Evolutionary conservation across 2,797 vertebrate species (phyloP).

Genomic region (Lepilemur ruficaudatus): DNA sequence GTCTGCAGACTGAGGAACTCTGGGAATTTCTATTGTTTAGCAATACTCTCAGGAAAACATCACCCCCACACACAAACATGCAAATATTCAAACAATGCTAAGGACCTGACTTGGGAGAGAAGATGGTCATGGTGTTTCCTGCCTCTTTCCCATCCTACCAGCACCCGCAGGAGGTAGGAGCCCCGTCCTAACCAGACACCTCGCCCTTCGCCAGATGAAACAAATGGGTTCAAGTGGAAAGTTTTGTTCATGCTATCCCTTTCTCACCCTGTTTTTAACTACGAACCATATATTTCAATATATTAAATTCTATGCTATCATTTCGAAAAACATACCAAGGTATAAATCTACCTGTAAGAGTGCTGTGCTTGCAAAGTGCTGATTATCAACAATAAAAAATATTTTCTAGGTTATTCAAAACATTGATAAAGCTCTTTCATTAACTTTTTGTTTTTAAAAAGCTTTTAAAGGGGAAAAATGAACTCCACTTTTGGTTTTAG

Average conservation of each 20-base stretch:
- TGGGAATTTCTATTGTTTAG: conserved; percentile 58
- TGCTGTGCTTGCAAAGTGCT: neutral
- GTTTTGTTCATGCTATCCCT: neutral
- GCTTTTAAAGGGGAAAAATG: neutral
- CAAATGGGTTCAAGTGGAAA: neutral
- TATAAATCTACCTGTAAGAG: neutral
- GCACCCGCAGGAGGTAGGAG: neutral
- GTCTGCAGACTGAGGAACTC: conserved; percentile 7
- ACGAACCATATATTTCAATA: neutral
- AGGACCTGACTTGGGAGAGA: neutral
- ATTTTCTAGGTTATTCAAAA: neutral
- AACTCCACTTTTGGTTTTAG: neutral
- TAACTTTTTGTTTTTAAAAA: neutral
- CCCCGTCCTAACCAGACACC: neutral
- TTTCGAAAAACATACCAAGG: neutral
- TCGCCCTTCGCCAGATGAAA: neutral
- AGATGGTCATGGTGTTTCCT: neutral
- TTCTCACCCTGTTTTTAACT: neutral
- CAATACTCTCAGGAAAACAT: conserved; percentile 47
- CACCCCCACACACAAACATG: conserved; percentile 8
- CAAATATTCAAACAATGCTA: conserved; percentile 46
- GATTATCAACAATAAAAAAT: neutral
- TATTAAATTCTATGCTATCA: neutral
- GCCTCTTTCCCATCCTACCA: neutral
- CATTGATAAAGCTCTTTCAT: neutral